Evolutionary conservation across 2,888 invertebrate genomes (phyloP), one percentile per base, ranked within the genome.

Genomic region (Pegoplata infirma): DNA sequence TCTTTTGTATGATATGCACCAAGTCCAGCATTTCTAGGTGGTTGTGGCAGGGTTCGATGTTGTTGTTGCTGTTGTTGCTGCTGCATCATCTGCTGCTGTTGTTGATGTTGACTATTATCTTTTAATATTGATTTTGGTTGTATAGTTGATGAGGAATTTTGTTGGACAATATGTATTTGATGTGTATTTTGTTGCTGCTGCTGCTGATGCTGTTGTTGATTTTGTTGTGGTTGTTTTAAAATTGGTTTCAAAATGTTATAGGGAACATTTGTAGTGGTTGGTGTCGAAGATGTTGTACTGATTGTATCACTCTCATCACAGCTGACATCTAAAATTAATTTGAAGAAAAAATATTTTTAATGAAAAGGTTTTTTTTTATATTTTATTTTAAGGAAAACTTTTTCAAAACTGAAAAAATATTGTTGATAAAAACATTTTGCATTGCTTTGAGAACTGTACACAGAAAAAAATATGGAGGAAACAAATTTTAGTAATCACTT

Each of bases 241-340:
- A 87, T 85, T 17, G 87, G 87, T 68, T 83, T 85, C 14, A 87
- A 67, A 40, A 84, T 66, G 17, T 83, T 86, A 59, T 83, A 84
- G 49, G 84, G 83, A 77, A 69, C 76, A 67, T 77, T 82, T 71
- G 67, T 83, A 49, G 84, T 82, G 80, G 88, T 84, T 73, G 86
- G 55, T 82, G 88, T 84, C 23, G 86, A 85, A 64, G 86, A 85
- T 75, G 83, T 79, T 68, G 84, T 85, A 83, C 86, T 85, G 75
- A 84, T 85, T 49, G 83, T 84, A 74, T 89, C 88, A 73, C 85
- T 87, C 71, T 88, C 89, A 47, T 89, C 89, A 81, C 87, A 88
- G 75, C 86, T 86, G 59, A 81, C 83, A 82, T 85, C 84, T 87
- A 74, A 5, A 74, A 77, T 1, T 51, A 19, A 56, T 67, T 53